Conservation (phyloP, 2,797 vertebrate species). For the Gallinago nigripennis region DNA sequence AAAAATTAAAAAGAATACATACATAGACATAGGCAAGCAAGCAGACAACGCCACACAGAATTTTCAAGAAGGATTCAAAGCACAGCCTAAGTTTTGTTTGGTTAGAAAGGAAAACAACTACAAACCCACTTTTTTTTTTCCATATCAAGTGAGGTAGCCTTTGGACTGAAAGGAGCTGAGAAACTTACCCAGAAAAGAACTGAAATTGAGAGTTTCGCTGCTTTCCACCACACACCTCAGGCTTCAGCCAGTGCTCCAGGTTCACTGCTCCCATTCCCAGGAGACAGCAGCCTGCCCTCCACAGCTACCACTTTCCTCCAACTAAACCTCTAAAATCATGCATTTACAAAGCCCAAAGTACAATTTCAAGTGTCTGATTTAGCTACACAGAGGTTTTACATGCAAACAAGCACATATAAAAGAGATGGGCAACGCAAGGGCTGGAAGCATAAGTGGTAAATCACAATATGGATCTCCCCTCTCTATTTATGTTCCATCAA, state of each 20-base stretch:
- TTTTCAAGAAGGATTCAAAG: neutral
- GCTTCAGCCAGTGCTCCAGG: rapidly evolving
- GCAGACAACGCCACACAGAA: neutral
- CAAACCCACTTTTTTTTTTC: neutral
- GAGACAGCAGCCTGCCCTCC: neutral
- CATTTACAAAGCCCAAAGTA: neutral
- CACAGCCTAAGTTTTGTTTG: neutral
- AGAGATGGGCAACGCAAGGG: neutral
- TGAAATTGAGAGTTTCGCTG: neutral
- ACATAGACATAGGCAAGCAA: neutral
- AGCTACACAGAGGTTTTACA: neutral
- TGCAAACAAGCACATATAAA: rapidly evolving
- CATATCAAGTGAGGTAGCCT: neutral
- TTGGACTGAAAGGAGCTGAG: neutral
- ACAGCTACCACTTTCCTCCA: neutral
- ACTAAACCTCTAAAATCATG: rapidly evolving
- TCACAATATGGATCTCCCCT: neutral
- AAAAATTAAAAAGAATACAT: neutral
- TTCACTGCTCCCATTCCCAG: neutral
- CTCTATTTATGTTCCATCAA: neutral
- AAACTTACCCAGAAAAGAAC: neutral
- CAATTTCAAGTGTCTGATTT: neutral
- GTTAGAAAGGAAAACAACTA: neutral
- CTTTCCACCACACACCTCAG: neutral
- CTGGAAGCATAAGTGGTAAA: neutral